Evolutionary conservation across 92 coral and sea anemone species (phyloP), one percentile per base, ranked within the genome.

Genomic region (Heliopora coerulea): DNA sequence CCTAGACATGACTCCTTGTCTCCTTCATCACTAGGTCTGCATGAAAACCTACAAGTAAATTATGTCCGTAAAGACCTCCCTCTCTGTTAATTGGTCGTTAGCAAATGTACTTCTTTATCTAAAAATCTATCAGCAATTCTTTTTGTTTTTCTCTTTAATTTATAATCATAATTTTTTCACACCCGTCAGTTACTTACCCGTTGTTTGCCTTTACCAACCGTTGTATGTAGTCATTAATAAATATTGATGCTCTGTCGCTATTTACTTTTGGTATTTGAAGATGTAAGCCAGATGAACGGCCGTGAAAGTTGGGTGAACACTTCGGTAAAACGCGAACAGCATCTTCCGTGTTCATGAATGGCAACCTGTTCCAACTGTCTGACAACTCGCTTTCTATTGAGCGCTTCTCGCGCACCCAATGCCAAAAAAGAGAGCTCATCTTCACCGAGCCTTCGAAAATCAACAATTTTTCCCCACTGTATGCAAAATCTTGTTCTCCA

Each of bases 111-210:
- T n/a, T n/a, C n/a, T n/a, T n/a, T n/a, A n/a, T n/a, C 6, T 37
- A 4, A 12, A 37, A 37, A 37, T 37, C 12, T 37, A 37, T 37
- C 12, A 37, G 42, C 42, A 5, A 5, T 37, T 37, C 5, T 37
- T 37, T 37, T n/a, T n/a, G n/a, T n/a, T n/a, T n/a, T n/a, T n/a
- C n/a, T n/a, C n/a, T n/a, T n/a, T n/a, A n/a, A n/a, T n/a, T n/a
- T n/a, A n/a, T n/a, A n/a, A n/a, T n/a, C n/a, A n/a, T n/a, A n/a
- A n/a, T n/a, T 32, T 21, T 9, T 65, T 28, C 29, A 4, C 8
- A 11, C 19, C n/a, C n/a, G n/a, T n/a, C n/a, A n/a, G n/a, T n/a
- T n/a, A 41, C 59, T 67, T 44, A 67, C 74, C 74, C 74, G 12
- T 67, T 44, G 29, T 39, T 67, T 0, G 57, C 42, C 30, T 44